Evolutionary conservation across 2,113 vertebrate species (phyloP).

Genomic region (Pao palembangensis): DNA sequence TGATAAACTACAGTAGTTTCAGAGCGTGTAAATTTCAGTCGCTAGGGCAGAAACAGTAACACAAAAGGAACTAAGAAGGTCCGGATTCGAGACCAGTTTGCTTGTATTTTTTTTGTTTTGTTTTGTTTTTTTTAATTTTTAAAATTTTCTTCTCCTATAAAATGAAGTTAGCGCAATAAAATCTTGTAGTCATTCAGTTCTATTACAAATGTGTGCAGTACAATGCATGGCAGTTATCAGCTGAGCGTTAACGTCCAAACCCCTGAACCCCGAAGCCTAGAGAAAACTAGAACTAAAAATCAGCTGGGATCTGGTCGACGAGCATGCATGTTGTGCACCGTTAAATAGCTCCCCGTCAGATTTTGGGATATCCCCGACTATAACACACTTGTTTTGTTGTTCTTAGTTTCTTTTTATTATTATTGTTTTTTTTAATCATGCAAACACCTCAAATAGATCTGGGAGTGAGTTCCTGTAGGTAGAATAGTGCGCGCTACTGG

Average conservation of each 20-base stretch:
- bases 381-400: constrained; percentile 60
- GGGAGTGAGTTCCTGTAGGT: constrained; percentile 74
- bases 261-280: constrained; percentile 79
- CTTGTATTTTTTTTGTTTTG: constrained; percentile 11
- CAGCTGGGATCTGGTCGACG: constrained; percentile 85
- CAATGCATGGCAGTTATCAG: constrained; percentile 99
- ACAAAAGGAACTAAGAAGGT: constrained; percentile 66
- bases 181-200: constrained; percentile 82
- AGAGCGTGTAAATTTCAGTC: constrained; percentile 77
- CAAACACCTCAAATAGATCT: constrained; percentile 78
- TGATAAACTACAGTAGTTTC: constrained; percentile 78
- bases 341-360: constrained; percentile 84
- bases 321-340: constrained; percentile 92
- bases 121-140: background rate
- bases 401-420: background rate
- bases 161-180: constrained; percentile 77
- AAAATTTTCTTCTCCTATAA: constrained; percentile 46
- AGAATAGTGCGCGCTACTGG: constrained; percentile 69
- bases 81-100: constrained; percentile 56
- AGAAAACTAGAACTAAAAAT: constrained; percentile 81
- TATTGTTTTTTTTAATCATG: constrained; percentile 66
- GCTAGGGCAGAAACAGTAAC: constrained; percentile 74
- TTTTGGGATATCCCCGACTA: constrained; percentile 71
- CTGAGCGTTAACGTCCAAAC: constrained; percentile 90
- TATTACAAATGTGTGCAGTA: constrained; percentile 85